These are phyloP conservation scores for Scortum barcoo DNA, from an alignment of 2,113 vertebrate genomes.

Conservation along the genomic window DNA sequence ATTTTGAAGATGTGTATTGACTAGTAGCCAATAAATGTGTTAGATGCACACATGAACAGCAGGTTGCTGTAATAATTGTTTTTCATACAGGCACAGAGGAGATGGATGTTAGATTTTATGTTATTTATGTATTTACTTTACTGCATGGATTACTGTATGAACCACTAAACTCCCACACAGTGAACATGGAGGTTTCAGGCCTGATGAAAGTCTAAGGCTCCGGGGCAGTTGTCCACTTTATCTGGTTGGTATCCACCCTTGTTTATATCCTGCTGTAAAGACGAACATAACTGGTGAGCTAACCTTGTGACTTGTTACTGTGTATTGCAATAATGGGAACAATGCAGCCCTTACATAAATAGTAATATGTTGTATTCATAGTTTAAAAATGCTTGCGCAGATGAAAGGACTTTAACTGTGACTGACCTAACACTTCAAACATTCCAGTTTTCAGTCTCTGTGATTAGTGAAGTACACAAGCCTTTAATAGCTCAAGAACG, in stretches of 20 bases:
- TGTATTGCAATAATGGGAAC: not conserved
- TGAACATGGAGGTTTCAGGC: not conserved
- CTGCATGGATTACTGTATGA: not conserved
- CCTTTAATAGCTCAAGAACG: constrained; percentile 10
- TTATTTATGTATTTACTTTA: too few species aligned
- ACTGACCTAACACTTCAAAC: not conserved
- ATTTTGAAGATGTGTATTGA: too few species aligned
- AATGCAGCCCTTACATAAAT: not conserved
- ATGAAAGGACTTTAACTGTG: not conserved
- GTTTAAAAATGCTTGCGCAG: too few species aligned
- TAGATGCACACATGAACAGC: not conserved
- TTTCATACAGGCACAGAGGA: not conserved
- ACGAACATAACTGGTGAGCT: not conserved
- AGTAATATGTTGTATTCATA: not conserved
- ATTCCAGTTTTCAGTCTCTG: not conserved
- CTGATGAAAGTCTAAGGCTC: not conserved
- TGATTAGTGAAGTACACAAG: constrained; percentile 12
- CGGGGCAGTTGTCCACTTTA: not conserved
- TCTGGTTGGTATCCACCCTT: not conserved
- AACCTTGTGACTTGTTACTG: not conserved
- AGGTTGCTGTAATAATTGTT: not conserved
- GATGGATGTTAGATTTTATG: too few species aligned
- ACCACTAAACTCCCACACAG: not conserved
- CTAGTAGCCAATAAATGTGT: not conserved
- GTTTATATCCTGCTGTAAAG: not conserved